These are phyloP conservation scores for Apogon talboti DNA, from an alignment of 2,797 vertebrate species.

Conservation along the genomic window DNA sequence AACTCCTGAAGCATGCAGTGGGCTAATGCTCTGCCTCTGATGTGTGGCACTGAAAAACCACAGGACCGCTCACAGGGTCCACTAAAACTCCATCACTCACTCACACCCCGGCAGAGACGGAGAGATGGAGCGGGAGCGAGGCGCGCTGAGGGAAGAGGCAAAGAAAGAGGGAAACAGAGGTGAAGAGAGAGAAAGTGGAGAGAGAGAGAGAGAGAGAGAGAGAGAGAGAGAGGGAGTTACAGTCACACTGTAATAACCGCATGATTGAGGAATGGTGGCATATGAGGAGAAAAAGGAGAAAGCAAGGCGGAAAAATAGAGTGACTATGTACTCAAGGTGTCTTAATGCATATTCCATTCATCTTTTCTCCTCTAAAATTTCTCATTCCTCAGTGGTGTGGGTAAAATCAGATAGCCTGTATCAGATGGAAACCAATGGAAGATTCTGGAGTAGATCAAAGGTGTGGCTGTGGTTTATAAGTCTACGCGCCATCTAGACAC, in stretches of 20 bases:
- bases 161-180: constrained; percentile 47
- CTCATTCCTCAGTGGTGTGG: constrained; percentile 64
- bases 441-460: constrained; percentile 79
- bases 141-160: constrained; percentile 36
- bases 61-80: constrained; percentile 80
- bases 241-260: constrained; percentile 58
- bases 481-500: constrained; percentile 69
- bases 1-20: constrained; percentile 84
- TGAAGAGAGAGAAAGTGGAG: constrained; percentile 48
- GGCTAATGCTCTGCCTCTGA: constrained; percentile 80
- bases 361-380: constrained; percentile 66
- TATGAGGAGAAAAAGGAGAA: constrained; percentile 31
- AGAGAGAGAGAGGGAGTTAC: constrained; percentile 11
- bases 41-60: constrained; percentile 81
- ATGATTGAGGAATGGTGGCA: constrained; percentile 72
- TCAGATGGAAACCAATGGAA: constrained; percentile 76
- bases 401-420: constrained; percentile 75
- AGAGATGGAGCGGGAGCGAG: constrained; percentile 50
- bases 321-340: constrained; percentile 64
- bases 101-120: constrained; percentile 72
- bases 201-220: constrained; percentile 23
- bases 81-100: constrained; percentile 87
- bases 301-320: constrained; percentile 65
- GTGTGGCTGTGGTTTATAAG: constrained; percentile 77
- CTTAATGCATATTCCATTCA: constrained; percentile 81